phyloP scores from a whole-genome alignment of 2,888 invertebrate genomes.

The Pristionchus fissidentatus region DNA sequence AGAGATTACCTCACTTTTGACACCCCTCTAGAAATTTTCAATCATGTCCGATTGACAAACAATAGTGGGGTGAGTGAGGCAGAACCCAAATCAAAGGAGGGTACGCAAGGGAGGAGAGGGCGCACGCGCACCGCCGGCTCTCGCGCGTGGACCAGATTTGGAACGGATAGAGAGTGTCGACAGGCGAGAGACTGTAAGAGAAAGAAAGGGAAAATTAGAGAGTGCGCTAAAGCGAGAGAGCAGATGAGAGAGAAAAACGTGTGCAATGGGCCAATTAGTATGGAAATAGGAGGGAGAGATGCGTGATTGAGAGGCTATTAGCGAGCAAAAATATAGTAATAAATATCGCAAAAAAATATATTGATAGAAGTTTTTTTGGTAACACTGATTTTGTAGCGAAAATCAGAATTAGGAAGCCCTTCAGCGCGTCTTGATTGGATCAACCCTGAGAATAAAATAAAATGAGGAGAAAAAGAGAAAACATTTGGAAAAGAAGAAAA shows the following conservation, averaged over 20 bases:
- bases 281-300: neutral
- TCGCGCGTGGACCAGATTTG: constrained; percentile 43
- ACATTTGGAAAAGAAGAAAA: neutral
- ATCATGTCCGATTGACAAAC: no score
- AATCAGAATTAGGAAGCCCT: no score
- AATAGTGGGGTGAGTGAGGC: neutral
- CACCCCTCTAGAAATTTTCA: no score
- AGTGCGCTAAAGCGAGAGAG: neutral
- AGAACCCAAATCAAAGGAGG: neutral
- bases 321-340: neutral
- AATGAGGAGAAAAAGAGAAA: no score
- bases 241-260: neutral
- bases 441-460: no score
- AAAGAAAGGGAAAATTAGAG: neutral
- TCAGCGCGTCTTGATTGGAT: no score
- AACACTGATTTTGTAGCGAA: no score
- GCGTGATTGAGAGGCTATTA: neutral
- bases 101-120: neutral
- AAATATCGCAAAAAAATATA: neutral
- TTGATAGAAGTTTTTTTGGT: no score
- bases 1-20: no score
- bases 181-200: neutral
- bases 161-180: no score
- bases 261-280: no score
- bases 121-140: no score